phyloP scores from a whole-genome alignment of 2,113 vertebrate species.

The Lepisosteus oculatus region DNA sequence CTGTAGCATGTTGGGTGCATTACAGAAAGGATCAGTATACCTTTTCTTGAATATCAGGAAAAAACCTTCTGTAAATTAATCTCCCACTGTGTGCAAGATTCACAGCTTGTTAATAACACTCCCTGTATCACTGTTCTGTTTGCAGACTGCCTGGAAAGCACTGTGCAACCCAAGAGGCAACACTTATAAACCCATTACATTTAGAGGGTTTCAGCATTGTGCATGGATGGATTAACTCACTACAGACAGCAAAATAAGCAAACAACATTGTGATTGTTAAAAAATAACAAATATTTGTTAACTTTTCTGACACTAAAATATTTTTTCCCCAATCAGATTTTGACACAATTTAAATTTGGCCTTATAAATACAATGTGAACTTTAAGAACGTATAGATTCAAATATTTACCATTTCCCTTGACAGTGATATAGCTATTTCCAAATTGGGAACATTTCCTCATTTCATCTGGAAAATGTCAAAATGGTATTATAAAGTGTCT shows the following conservation, averaged over 20 bases:
- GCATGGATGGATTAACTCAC: neutral
- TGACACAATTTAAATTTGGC: too few relatives aligned
- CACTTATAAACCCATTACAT: neutral
- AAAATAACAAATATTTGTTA: too few relatives aligned
- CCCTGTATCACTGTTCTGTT: slow-evolving; percentile 63
- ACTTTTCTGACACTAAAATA: too few relatives aligned
- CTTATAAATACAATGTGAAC: too few relatives aligned
- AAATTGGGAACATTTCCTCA: too few relatives aligned
- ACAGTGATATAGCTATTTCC: too few relatives aligned
- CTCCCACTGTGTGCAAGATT: slow-evolving; percentile 66
- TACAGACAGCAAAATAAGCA: neutral
- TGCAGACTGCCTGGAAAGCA: slow-evolving; percentile 56
- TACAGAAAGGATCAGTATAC: slow-evolving; percentile 62
- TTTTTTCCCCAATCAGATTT: too few relatives aligned
- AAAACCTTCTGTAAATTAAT: slow-evolving; percentile 68
- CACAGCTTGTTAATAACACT: slow-evolving; percentile 70
- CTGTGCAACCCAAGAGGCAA: slow-evolving; percentile 10
- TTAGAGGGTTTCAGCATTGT: neutral
- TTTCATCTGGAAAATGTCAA: too few relatives aligned
- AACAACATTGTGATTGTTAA: neutral
- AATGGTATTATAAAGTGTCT: too few relatives aligned
- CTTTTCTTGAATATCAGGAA: slow-evolving; percentile 64
- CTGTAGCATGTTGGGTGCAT: slow-evolving; percentile 60
- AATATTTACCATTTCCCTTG: too few relatives aligned
- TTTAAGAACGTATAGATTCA: too few relatives aligned